Conservation (phyloP, 2,113 vertebrate species). For the Grallaria varia region DNA sequence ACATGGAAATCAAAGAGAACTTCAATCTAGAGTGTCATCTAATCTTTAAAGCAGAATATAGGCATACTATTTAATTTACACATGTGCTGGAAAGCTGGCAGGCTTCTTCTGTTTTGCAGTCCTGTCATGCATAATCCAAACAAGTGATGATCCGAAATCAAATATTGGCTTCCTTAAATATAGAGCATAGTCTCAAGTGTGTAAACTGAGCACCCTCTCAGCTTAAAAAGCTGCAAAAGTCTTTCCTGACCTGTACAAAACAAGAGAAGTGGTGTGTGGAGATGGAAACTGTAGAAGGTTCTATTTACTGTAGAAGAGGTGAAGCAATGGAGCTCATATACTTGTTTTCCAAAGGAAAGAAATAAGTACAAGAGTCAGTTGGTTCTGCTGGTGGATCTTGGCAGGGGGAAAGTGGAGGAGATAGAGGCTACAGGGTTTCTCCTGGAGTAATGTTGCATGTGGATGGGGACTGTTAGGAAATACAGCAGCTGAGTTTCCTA, state of each 20-base stretch:
- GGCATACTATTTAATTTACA: not conserved
- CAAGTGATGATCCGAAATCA: not conserved
- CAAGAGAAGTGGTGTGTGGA: not conserved
- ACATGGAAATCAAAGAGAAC: not conserved
- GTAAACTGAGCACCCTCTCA: not conserved
- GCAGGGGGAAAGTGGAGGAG: not conserved
- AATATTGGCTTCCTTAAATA: not conserved
- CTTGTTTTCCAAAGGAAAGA: not conserved
- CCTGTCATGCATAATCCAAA: not conserved
- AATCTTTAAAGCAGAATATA: not conserved
- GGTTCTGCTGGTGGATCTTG: not conserved
- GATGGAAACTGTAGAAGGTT: not conserved
- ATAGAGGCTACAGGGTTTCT: not conserved
- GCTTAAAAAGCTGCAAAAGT: not conserved
- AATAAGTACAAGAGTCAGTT: not conserved
- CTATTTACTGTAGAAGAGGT: not conserved
- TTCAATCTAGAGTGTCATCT: not conserved
- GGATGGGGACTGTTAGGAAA: not conserved
- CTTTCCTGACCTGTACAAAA: not conserved
- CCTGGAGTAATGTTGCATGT: not conserved
- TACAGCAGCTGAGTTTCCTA: not conserved
- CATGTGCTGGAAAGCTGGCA: not conserved
- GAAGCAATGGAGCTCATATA: not conserved
- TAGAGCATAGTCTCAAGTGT: not conserved
- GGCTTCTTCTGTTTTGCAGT: not conserved